These are phyloP conservation scores for Toxotes lorentzi DNA, from an alignment of 2,797 vertebrate genomes.

Conservation along the genomic window DNA sequence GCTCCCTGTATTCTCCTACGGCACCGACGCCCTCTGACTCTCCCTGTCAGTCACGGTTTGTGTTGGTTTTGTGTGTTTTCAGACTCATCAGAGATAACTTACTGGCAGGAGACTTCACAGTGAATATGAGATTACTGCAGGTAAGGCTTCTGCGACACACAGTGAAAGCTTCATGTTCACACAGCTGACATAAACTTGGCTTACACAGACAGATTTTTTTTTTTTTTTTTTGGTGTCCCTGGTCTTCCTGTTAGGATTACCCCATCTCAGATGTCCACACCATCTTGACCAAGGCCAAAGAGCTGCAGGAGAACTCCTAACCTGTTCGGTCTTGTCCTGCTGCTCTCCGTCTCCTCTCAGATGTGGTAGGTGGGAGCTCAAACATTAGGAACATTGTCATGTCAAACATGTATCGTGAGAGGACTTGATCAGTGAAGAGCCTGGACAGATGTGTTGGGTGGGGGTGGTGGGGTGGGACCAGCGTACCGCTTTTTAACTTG, in stretches of 20 bases:
- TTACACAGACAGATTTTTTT: neutral
- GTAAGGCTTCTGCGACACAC: constrained; percentile 73
- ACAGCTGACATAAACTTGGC: no score
- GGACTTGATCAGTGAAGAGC: constrained; percentile 40
- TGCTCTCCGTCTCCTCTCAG: constrained; percentile 41
- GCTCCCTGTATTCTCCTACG: neutral
- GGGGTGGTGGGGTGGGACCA: constrained; percentile 20
- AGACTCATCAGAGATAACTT: constrained; percentile 95
- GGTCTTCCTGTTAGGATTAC: constrained; percentile 88
- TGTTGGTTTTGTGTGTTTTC: constrained; percentile 43
- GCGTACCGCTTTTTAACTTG: constrained; percentile 49
- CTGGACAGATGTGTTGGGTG: constrained; percentile 22
- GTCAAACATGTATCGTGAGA: constrained; percentile 36
- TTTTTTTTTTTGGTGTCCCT: neutral
- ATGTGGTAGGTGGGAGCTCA: constrained; percentile 52
- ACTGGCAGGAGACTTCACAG: constrained; percentile 95
- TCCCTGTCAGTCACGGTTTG: neutral
- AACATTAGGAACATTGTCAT: constrained; percentile 29
- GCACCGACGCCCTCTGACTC: neutral
- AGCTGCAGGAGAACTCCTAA: constrained; percentile 93
- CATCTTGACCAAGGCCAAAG: constrained; percentile 96
- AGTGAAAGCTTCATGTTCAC: neutral
- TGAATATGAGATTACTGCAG: constrained; percentile 98
- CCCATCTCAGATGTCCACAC: constrained; percentile 95
- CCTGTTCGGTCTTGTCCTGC: constrained; percentile 35